Evolutionary conservation across 2,888 invertebrate species (phyloP), one percentile per base, ranked within the genome.

Genomic region (Watsonalla binaria): DNA sequence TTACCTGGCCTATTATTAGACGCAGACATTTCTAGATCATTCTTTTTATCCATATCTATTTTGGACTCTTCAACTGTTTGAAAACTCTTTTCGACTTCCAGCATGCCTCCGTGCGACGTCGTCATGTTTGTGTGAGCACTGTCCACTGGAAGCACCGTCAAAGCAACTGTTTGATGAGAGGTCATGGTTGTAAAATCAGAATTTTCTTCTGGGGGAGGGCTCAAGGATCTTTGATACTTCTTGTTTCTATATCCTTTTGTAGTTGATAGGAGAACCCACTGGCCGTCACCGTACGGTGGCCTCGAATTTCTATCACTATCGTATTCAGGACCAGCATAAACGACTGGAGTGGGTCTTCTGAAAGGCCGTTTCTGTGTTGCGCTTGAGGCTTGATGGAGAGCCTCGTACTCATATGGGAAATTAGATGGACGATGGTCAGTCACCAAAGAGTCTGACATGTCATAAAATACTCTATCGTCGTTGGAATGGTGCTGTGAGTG

Each of bases 181-280:
- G 86, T 86, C 63, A 91, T 66, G 4, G 85, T 74, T 1, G 82
- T 72, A 9, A 71, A 71, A 53, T 85, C 82, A 5, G 61, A 46
- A 24, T 70, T 72, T 46, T 86, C 83, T 33, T 78, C 76, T 37
- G 75, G 65, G 24, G 64, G 65, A 51, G 62, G 65, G 51, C 77
- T 82, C 6, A 89, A 64, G 11, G 91, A 88, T 62, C 89, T 76
- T 65, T 91, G 90, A 6, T 87, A 84, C 60, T 86, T 91, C 61
- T 84, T 92, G 53, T 92, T 91, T 57, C 93, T 92, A 70, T 95
- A 95, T 0, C 95, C 95, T 82, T 95, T 94, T 9, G 95, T 96
- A 5, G 95, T 95, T 0, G 95, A 95, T 6, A 96, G 80, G 2
- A 96, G 82, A 2, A 96, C 93, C 96, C 96, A 96, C 65, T 95